Conservation (phyloP, 2,113 vertebrate species). For the Coptodon rendalli region DNA sequence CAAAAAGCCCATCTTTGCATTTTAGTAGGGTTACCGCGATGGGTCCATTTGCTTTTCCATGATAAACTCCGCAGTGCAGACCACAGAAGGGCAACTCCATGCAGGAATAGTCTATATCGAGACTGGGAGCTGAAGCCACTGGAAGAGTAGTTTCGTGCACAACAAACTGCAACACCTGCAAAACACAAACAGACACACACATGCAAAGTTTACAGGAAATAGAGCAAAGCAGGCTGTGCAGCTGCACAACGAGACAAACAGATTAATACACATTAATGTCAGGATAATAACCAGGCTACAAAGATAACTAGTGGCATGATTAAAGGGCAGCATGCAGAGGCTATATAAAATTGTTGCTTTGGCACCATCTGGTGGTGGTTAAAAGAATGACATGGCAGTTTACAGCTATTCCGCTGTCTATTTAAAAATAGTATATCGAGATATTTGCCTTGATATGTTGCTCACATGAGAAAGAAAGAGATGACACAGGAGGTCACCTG, state of each 20-base stretch:
- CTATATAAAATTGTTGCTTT: background rate
- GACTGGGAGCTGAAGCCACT: background rate
- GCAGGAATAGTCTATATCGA: background rate
- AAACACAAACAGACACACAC: background rate
- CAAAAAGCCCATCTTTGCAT: background rate
- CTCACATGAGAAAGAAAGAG: background rate
- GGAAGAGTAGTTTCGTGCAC: background rate
- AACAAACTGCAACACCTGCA: conserved; percentile 17
- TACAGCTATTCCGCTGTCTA: background rate
- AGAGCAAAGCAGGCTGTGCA: background rate
- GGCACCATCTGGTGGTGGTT: conserved; percentile 15
- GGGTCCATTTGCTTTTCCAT: conserved; percentile 32
- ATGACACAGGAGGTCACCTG: background rate
- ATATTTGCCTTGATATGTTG: background rate
- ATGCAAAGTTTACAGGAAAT: background rate
- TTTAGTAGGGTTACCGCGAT: conserved; percentile 41
- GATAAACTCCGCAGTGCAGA: conserved; percentile 51
- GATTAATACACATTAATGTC: background rate
- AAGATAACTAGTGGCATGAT: background rate
- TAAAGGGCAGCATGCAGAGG: background rate
- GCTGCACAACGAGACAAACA: background rate
- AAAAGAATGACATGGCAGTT: background rate
- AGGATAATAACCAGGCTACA: background rate
- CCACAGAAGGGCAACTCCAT: conserved; percentile 40
- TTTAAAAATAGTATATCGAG: background rate